Conservation (phyloP, 2,113 vertebrate species). For the Lucifuga dentata region DNA sequence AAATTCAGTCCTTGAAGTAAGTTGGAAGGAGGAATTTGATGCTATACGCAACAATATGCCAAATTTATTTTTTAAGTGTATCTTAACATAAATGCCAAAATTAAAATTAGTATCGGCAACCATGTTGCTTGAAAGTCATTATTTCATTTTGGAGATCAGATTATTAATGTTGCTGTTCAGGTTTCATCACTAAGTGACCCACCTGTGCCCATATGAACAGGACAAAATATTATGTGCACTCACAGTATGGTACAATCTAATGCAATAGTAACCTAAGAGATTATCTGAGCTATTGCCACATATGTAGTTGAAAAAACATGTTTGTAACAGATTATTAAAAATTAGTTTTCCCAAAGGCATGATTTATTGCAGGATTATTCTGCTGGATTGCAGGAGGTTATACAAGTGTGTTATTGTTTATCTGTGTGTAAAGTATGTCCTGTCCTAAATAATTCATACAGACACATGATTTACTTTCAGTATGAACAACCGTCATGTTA, state of each 20-base stretch:
- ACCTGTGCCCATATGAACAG: not conserved
- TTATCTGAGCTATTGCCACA: too few relatives aligned
- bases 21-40: constrained; percentile 11
- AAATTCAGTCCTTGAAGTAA: too few relatives aligned
- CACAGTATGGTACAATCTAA: too few relatives aligned
- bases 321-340: too few relatives aligned
- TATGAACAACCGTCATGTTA: not conserved
- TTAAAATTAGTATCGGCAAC: too few relatives aligned
- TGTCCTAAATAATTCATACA: constrained; percentile 42
- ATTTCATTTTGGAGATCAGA: constrained; percentile 12
- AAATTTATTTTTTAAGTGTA: too few relatives aligned
- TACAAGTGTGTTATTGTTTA: too few relatives aligned
- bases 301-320: too few relatives aligned
- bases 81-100: too few relatives aligned
- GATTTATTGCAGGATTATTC: too few relatives aligned
- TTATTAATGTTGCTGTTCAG: not conserved
- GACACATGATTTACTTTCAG: constrained; percentile 26
- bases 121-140: constrained; percentile 12
- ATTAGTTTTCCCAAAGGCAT: too few relatives aligned
- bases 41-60: not conserved
- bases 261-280: too few relatives aligned
- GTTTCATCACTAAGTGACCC: constrained; percentile 7
- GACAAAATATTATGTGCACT: constrained; percentile 1
- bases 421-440: not conserved
- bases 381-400: not conserved